These are phyloP conservation scores for Heterodera schachtii DNA, from an alignment of 1,140 invertebrate species.

Conservation along the genomic window DNA sequence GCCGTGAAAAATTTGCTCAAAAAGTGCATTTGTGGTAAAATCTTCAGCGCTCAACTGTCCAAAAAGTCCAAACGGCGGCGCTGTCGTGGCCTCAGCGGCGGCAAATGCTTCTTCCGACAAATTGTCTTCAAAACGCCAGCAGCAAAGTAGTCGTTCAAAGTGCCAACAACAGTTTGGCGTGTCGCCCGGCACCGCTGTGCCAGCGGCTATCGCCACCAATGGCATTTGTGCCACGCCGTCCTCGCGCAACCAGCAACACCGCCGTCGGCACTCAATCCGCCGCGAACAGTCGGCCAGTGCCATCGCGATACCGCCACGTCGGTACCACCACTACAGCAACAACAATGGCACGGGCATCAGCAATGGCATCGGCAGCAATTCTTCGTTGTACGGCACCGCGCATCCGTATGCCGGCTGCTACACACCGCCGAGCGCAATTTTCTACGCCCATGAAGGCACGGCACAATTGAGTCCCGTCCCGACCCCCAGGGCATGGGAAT, in stretches of 20 bases:
- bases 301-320: constrained; percentile 18
- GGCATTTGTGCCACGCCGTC: constrained; percentile 27
- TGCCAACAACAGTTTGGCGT: neutral
- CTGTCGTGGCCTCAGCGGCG: neutral
- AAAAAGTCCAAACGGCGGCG: neutral
- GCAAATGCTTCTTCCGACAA: neutral
- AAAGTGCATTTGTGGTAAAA: no score
- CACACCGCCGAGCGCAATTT: constrained; percentile 1
- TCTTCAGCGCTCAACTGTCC: no score
- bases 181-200: no score
- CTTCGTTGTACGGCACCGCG: neutral
- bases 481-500: neutral
- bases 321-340: neutral
- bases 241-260: neutral
- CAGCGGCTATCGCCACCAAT: constrained; percentile 6
- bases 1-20: no score
- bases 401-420: constrained; percentile 15
- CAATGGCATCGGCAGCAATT: neutral
- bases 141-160: neutral
- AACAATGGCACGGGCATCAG: neutral
- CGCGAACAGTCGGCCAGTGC: constrained; percentile 37
- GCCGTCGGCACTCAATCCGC: constrained; percentile 19
- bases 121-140: neutral
- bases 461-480: neutral
- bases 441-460: neutral